phyloP scores from a whole-genome alignment of 2,888 invertebrate genomes.

The Scaptomyza flava region DNA sequence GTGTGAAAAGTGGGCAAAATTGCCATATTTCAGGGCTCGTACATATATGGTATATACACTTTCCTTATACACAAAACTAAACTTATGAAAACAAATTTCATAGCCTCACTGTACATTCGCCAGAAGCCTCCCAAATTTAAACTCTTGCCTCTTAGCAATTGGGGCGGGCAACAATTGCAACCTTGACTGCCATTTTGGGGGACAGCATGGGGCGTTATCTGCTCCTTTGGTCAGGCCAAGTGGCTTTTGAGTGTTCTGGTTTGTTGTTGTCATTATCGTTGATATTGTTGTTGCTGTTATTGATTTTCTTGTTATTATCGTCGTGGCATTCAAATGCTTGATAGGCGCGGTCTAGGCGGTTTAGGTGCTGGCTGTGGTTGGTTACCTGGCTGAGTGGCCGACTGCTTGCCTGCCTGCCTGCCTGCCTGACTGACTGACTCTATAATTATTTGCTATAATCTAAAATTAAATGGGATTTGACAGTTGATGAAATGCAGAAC shows the following conservation, averaged over 20 bases:
- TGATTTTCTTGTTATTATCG: conserved; percentile 30
- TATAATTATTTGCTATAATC: conserved; percentile 75
- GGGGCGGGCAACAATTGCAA: conserved; percentile 65
- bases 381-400: conserved; percentile 32
- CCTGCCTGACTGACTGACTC: conserved; percentile 35
- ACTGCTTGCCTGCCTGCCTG: conserved; percentile 14
- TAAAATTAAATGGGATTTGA: conserved; percentile 75
- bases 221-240: conserved; percentile 57
- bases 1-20: no score
- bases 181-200: conserved; percentile 66
- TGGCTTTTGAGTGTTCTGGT: conserved; percentile 62
- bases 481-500: conserved; percentile 73
- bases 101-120: conserved; percentile 32
- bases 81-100: background rate
- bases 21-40: no score
- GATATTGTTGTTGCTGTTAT: conserved; percentile 27
- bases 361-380: background rate
- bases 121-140: conserved; percentile 24
- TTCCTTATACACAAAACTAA: background rate
- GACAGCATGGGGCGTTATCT: conserved; percentile 23
- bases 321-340: conserved; percentile 54
- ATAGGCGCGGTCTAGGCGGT: conserved; percentile 30
- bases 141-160: conserved; percentile 21
- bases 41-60: no score
- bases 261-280: conserved; percentile 35